Percentiles rank a stretch among this genome's conserved stretches.
phyloP scores from a whole-genome alignment of 2,113 vertebrate genomes.

The Strigops habroptila region DNA sequence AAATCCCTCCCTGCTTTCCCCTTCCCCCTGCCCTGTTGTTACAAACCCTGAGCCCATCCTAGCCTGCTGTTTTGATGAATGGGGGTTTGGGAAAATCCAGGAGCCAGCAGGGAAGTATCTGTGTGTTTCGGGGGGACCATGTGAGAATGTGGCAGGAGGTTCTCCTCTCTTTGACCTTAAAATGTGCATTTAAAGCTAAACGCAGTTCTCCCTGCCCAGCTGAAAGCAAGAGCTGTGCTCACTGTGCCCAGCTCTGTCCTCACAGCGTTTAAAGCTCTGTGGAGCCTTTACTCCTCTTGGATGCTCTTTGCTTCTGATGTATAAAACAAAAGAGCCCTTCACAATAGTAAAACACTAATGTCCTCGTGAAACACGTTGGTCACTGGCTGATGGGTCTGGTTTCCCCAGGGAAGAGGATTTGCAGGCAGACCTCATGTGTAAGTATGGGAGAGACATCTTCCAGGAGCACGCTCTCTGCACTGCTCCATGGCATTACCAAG shows the following conservation, averaged over 20 bases:
- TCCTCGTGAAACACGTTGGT: not conserved
- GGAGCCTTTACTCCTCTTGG: not conserved
- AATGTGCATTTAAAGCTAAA: not conserved
- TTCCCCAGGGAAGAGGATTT: not conserved
- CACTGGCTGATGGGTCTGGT: not conserved
- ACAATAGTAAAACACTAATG: not conserved
- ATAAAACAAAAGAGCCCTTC: not conserved
- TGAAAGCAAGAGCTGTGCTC: not conserved
- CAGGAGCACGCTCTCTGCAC: not conserved
- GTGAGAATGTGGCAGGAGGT: not conserved
- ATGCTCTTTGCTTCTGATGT: not conserved
- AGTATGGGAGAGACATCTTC: not conserved
- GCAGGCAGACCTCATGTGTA: not conserved
- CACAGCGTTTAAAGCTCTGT: not conserved
- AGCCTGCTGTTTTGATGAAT: fast-evolving
- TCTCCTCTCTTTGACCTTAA: not conserved
- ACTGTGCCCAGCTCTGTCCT: not conserved
- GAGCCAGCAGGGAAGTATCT: not conserved
- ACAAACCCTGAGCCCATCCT: not conserved
- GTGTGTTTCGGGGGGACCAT: not conserved
- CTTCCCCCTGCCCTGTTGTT: not conserved
- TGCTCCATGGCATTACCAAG: not conserved
- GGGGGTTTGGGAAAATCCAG: not conserved
- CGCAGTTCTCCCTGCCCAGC: not conserved
- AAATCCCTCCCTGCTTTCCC: not conserved